Evolutionary conservation across 2,113 vertebrate species (phyloP).

Genomic region (Meriones unguiculatus): DNA sequence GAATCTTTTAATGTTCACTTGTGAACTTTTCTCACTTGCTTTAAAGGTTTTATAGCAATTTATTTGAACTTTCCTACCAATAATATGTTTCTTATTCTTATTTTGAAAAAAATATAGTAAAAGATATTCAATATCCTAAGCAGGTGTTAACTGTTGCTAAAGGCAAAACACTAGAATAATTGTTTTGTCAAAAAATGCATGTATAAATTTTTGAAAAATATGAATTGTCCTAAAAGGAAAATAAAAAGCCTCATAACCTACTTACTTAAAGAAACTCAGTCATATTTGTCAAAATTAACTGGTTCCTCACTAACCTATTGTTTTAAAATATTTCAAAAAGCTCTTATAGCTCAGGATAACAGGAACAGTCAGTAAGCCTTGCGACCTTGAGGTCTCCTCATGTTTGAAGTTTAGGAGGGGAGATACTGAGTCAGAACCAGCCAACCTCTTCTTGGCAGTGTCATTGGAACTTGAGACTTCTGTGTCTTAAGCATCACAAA

Average conservation of each 20-base stretch:
- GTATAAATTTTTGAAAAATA: slow-evolving; percentile 4
- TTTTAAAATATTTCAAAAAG: not conserved
- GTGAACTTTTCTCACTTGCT: not conserved
- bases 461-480: not conserved
- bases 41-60: not conserved
- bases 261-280: not conserved
- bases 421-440: not conserved
- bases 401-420: not conserved
- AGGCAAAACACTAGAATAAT: not conserved
- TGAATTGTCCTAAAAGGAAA: not conserved
- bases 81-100: not conserved
- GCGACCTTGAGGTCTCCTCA: not conserved
- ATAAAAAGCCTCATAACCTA: not conserved
- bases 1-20: not conserved
- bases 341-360: not conserved
- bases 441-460: not conserved
- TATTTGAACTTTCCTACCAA: not conserved
- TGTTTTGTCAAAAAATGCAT: not conserved
- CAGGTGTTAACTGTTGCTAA: not conserved
- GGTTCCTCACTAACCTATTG: not conserved
- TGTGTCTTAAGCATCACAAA: not conserved
- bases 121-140: not conserved
- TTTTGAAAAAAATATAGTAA: not conserved
- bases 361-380: not conserved
- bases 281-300: not conserved